Evolutionary conservation across 2,797 vertebrate species (phyloP).

Genomic region (Microctenopoma steveboyesi): DNA sequence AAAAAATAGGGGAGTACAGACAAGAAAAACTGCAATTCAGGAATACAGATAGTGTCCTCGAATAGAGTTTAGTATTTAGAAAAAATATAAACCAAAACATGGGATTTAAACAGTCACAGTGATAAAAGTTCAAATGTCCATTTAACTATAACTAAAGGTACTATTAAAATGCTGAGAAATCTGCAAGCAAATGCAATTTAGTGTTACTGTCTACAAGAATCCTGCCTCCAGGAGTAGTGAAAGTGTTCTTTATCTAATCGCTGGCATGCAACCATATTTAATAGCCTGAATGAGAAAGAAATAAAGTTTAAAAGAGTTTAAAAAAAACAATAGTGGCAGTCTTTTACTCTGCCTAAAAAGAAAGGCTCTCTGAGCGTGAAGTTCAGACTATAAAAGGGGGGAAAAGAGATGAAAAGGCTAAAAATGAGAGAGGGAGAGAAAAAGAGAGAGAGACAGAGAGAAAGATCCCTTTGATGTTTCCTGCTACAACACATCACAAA

Average conservation of each 20-base stretch:
- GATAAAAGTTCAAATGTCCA: too few species aligned
- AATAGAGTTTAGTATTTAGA: too few species aligned
- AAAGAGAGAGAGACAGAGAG: slow-evolving; percentile 33
- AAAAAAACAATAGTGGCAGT: slow-evolving; percentile 40
- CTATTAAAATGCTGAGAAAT: slow-evolving; percentile 23
- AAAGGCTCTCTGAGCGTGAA: slow-evolving; percentile 43
- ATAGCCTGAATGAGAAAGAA: slow-evolving; percentile 48
- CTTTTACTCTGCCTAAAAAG: slow-evolving; percentile 49
- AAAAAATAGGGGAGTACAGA: too few species aligned
- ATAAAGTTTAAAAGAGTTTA: slow-evolving; percentile 48
- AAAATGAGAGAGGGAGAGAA: slow-evolving; percentile 58
- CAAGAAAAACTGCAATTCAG: too few species aligned
- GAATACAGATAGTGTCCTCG: too few species aligned
- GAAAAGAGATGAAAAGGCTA: slow-evolving; percentile 70
- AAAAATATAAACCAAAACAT: too few species aligned
- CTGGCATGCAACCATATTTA: slow-evolving; percentile 48
- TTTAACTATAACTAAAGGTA: not conserved
- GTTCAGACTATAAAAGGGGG: slow-evolving; percentile 55
- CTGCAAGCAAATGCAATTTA: slow-evolving; percentile 66
- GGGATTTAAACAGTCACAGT: too few species aligned
- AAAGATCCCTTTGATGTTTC: slow-evolving; percentile 90
- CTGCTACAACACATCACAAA: slow-evolving; percentile 92
- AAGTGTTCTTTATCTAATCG: slow-evolving; percentile 62
- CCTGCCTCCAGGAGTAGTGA: slow-evolving; percentile 74
- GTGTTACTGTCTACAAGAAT: slow-evolving; percentile 70